Conservation (phyloP, 2,797 vertebrate genomes). For the Crocidura indochinensis region DNA sequence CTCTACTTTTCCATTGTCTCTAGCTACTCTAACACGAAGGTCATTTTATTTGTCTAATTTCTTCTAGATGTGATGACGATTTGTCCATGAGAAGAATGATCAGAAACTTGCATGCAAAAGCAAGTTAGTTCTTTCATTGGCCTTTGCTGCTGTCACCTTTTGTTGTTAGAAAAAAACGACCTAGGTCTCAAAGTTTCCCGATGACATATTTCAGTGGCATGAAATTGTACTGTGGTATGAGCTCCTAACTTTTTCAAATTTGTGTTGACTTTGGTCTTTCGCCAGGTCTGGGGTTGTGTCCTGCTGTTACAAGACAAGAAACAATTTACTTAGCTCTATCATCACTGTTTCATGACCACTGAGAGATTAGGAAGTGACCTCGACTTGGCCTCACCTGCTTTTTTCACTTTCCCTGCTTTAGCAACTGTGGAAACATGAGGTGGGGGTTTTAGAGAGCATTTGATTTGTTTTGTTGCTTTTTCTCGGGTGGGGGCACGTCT, state of each 20-base stretch:
- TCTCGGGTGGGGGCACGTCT: no score
- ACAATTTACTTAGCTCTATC: neutral
- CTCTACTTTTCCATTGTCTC: slow-evolving; percentile 49
- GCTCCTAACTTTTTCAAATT: neutral
- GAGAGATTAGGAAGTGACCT: slow-evolving; percentile 54
- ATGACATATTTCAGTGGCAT: slow-evolving; percentile 44
- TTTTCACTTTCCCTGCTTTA: slow-evolving; percentile 21
- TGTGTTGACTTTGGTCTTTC: slow-evolving; percentile 34
- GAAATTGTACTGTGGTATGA: slow-evolving; percentile 17
- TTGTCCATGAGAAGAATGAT: slow-evolving; percentile 51
- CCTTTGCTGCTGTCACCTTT: neutral
- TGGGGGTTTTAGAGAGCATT: no score
- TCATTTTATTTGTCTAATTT: slow-evolving; percentile 49
- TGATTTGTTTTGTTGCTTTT: no score
- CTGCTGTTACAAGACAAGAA: slow-evolving; percentile 6
- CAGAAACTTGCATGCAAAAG: slow-evolving; percentile 54
- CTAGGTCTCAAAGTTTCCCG: slow-evolving; percentile 2
- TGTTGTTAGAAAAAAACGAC: neutral
- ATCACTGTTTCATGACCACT: neutral
- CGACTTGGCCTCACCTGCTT: slow-evolving; percentile 3
- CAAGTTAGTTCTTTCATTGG: neutral
- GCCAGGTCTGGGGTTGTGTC: neutral
- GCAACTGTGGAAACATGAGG: slow-evolving; percentile 4
- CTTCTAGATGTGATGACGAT: slow-evolving; percentile 50
- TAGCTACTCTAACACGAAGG: slow-evolving; percentile 35